A percentile compares a stretch with the other conserved stretches of the same genome.
phyloP scores from a whole-genome alignment of 1,140 invertebrate genomes.

The Nasonia vitripennis region DNA sequence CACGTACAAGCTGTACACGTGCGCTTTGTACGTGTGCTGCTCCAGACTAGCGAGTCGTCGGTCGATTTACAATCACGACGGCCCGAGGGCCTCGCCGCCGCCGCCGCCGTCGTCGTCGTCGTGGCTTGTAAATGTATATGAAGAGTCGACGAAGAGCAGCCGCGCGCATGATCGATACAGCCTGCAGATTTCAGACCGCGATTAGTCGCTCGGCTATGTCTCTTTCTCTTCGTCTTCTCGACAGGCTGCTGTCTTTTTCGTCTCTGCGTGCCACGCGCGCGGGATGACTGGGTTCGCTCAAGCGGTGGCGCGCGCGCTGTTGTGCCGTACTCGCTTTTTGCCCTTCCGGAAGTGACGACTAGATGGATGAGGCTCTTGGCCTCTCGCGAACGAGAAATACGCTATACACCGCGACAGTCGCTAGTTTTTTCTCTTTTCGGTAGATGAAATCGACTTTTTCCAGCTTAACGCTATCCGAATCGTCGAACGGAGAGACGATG shows the following conservation, averaged over 20 bases:
- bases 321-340: slow-evolving; percentile 27
- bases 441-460: not conserved
- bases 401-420: not conserved
- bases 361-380: slow-evolving; percentile 29
- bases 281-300: not conserved
- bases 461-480: too few species aligned
- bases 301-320: not conserved
- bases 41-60: slow-evolving; percentile 30
- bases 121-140: slow-evolving; percentile 42
- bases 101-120: not conserved
- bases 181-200: slow-evolving; percentile 51
- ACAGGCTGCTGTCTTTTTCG: not conserved
- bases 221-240: not conserved
- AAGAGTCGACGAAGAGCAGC: slow-evolving; percentile 20
- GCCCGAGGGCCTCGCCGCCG: slow-evolving; percentile 18
- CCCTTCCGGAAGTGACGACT: slow-evolving; percentile 42
- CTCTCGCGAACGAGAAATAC: slow-evolving; percentile 17
- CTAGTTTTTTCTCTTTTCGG: not conserved
- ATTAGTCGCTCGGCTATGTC: slow-evolving; percentile 28
- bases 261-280: not conserved
- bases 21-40: slow-evolving; percentile 1
- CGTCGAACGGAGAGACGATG: too few species aligned
- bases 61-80: slow-evolving; percentile 52
- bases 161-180: slow-evolving; percentile 56
- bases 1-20: slow-evolving; percentile 5